Conservation (phyloP, 1,140 invertebrate species). For the Homarus americanus region DNA sequence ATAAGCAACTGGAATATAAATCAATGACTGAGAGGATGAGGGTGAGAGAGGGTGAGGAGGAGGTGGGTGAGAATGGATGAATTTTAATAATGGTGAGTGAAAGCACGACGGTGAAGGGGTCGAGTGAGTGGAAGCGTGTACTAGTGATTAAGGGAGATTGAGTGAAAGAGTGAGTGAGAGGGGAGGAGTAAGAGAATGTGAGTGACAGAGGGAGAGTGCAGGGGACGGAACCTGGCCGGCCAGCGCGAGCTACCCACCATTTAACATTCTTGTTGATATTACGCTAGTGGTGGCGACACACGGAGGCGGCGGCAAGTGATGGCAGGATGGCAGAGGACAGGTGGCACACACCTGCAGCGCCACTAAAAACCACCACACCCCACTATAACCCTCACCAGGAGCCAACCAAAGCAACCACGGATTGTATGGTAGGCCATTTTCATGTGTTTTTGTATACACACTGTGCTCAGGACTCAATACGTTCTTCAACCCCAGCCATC, state of each 20-base stretch:
- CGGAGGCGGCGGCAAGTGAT: background rate
- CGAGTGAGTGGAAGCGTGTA: background rate
- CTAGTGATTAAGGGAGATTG: background rate
- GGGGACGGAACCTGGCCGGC: background rate
- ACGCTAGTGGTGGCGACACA: conserved; percentile 23
- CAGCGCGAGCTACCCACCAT: conserved; percentile 35
- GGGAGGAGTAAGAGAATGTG: background rate
- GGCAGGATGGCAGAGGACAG: background rate
- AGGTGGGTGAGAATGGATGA: background rate
- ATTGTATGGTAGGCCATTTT: conserved; percentile 55
- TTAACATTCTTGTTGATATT: conserved; percentile 62
- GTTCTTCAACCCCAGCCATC: conserved; percentile 18
- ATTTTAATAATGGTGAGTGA: background rate
- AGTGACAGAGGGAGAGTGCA: background rate
- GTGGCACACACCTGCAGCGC: background rate
- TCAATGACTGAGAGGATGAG: background rate
- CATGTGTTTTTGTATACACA: conserved; percentile 51
- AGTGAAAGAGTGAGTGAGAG: background rate
- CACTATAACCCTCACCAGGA: background rate
- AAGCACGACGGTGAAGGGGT: background rate
- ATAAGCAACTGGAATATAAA: no score
- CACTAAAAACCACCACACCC: background rate
- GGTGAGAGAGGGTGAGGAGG: background rate
- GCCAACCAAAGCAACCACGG: conserved; percentile 42
- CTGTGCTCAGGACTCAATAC: conserved; percentile 49